Conservation (phyloP, 2,113 vertebrate species). For the Crotalus helleri region DNA sequence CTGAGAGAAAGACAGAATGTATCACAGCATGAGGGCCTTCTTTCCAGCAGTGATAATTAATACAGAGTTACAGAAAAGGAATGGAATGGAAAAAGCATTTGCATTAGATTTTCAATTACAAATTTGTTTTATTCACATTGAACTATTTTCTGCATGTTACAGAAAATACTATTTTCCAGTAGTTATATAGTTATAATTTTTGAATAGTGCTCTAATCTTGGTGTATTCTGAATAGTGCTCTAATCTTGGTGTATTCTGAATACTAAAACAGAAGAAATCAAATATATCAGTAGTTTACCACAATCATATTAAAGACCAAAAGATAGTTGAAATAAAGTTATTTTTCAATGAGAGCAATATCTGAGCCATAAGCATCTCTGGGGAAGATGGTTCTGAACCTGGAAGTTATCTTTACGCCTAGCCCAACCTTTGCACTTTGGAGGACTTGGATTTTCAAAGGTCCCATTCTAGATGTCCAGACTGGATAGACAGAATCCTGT, state of each 20-base stretch:
- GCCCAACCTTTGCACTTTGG: neutral
- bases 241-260: neutral
- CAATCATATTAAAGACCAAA: neutral
- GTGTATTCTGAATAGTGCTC: neutral
- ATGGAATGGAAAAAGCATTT: neutral
- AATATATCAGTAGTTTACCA: neutral
- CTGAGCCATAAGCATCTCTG: neutral
- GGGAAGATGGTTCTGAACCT: neutral
- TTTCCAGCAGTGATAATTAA: neutral
- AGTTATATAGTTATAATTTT: neutral
- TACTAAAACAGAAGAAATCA: neutral
- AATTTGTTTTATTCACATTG: neutral
- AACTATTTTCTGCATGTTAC: neutral
- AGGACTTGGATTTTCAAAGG: neutral
- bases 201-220: neutral
- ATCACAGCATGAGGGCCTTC: neutral
- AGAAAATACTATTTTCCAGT: neutral
- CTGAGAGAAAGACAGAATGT: neutral
- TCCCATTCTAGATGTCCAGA: neutral
- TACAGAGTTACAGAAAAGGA: neutral
- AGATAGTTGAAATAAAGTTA: neutral
- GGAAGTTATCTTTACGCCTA: neutral
- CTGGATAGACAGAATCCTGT: neutral
- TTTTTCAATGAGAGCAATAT: neutral
- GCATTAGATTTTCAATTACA: neutral